These are phyloP conservation scores for Proisotoma minuta DNA, from an alignment of 2,888 invertebrate species.

Conservation along the genomic window DNA sequence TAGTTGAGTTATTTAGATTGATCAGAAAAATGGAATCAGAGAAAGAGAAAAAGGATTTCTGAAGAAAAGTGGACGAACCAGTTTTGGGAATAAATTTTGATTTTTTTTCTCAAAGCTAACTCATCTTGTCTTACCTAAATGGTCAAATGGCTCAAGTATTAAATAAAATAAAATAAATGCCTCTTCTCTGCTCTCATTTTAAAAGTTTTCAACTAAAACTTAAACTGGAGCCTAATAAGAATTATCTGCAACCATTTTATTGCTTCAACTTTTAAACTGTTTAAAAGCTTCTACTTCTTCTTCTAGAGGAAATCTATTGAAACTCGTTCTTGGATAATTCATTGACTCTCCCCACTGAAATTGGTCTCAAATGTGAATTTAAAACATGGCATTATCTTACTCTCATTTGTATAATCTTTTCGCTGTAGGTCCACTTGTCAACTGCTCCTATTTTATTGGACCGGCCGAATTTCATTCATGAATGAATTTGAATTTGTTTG, in stretches of 20 bases:
- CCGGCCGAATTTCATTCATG: too few species aligned
- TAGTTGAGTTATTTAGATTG: slow-evolving; percentile 38
- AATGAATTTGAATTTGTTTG: too few species aligned
- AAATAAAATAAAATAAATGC: neutral
- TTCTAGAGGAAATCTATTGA: slow-evolving; percentile 1
- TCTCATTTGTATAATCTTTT: slow-evolving; percentile 4
- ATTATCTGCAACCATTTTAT: slow-evolving; percentile 13
- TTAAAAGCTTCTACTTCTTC: neutral
- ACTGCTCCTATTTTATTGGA: neutral
- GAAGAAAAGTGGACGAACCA: slow-evolving; percentile 47
- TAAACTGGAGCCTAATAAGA: too few species aligned
- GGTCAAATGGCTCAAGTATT: slow-evolving; percentile 1
- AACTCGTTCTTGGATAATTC: neutral
- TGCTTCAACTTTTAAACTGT: slow-evolving; percentile 1
- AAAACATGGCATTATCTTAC: neutral
- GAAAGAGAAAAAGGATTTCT: slow-evolving; percentile 24
- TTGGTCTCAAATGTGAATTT: neutral
- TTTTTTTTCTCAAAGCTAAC: slow-evolving; percentile 6
- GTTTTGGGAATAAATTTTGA: slow-evolving; percentile 48
- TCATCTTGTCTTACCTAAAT: slow-evolving; percentile 3
- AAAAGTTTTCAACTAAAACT: too few species aligned
- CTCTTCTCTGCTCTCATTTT: slow-evolving; percentile 8
- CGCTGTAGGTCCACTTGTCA: slow-evolving; percentile 5
- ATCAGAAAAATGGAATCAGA: slow-evolving; percentile 43
- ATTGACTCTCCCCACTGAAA: neutral